These are phyloP conservation scores for Tachystola acroxantha DNA, from an alignment of 2,888 invertebrate species.

Conservation along the genomic window DNA sequence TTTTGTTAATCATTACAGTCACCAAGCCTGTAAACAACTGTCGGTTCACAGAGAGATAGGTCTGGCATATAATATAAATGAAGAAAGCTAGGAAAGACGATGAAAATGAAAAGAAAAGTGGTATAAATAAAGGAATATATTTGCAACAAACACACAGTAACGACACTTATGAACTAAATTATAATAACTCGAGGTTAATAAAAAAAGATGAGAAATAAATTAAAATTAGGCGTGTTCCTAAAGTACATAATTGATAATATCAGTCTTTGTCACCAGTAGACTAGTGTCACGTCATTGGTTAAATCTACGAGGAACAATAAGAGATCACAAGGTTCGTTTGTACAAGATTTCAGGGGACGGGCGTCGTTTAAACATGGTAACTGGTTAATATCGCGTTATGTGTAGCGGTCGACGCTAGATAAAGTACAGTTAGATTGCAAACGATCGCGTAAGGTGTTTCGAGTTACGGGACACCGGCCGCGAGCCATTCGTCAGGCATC, in stretches of 20 bases:
- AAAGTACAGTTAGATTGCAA: background rate
- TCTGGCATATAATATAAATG: constrained; percentile 52
- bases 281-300: constrained; percentile 31
- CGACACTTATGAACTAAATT: constrained; percentile 55
- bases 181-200: constrained; percentile 29
- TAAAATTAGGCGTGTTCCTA: constrained; percentile 48
- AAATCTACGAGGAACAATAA: constrained; percentile 58
- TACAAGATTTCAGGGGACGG: constrained; percentile 27
- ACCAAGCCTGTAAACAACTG: constrained; percentile 64
- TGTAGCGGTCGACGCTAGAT: background rate
- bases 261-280: constrained; percentile 53
- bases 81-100: constrained; percentile 70
- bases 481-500: background rate
- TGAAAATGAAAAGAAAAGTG: constrained; percentile 75
- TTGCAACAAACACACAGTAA: constrained; percentile 77
- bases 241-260: constrained; percentile 54
- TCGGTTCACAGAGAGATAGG: constrained; percentile 62
- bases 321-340: constrained; percentile 53
- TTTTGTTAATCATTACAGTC: constrained; percentile 62
- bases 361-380: constrained; percentile 16
- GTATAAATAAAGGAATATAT: constrained; percentile 76
- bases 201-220: constrained; percentile 52
- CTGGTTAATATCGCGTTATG: background rate
- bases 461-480: background rate
- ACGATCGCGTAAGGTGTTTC: background rate